A percentile compares a stretch with the other conserved stretches of the same genome.
Conservation (phyloP, 1,140 invertebrate genomes). For the Drosophila lacteicornis region DNA sequence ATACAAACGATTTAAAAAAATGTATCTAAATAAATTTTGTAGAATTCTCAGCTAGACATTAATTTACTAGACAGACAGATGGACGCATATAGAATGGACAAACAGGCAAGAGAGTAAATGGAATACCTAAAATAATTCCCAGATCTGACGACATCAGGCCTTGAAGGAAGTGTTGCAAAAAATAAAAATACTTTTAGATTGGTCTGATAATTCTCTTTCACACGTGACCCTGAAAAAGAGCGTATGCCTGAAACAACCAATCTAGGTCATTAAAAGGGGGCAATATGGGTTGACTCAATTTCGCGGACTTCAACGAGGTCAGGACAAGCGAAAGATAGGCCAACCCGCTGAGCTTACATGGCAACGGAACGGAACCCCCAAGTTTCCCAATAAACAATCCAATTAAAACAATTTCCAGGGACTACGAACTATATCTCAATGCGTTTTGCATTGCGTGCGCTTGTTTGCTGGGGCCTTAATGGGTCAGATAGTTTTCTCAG, state of each 20-base stretch:
- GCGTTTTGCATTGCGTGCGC: slow-evolving; percentile 69
- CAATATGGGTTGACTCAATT: slow-evolving; percentile 65
- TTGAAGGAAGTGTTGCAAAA: slow-evolving; percentile 40
- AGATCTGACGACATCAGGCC: slow-evolving; percentile 42
- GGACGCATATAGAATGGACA: slow-evolving; percentile 37
- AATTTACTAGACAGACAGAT: slow-evolving; percentile 43
- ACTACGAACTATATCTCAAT: slow-evolving; percentile 54
- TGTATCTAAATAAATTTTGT: slow-evolving; percentile 51
- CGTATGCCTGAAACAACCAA: slow-evolving; percentile 12
- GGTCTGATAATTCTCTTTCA: slow-evolving; percentile 9
- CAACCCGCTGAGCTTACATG: slow-evolving; percentile 49
- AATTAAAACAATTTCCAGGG: slow-evolving; percentile 80
- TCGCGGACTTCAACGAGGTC: slow-evolving; percentile 53
- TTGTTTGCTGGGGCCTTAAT: slow-evolving; percentile 31
- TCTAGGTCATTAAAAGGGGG: slow-evolving; percentile 66
- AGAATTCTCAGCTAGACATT: slow-evolving; percentile 62
- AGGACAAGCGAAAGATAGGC: slow-evolving; percentile 56
- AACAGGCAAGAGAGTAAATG: slow-evolving; percentile 1
- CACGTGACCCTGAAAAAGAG: slow-evolving; percentile 45
- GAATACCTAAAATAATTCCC: slow-evolving; percentile 30
- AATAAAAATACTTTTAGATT: slow-evolving; percentile 20
- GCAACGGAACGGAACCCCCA: slow-evolving; percentile 37
- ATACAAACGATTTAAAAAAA: slow-evolving; percentile 29
- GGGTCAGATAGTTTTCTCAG: slow-evolving; percentile 10
- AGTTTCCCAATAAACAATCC: slow-evolving; percentile 68